Conservation (phyloP, 2,797 vertebrate genomes). For the Cossypha polioptera region DNA sequence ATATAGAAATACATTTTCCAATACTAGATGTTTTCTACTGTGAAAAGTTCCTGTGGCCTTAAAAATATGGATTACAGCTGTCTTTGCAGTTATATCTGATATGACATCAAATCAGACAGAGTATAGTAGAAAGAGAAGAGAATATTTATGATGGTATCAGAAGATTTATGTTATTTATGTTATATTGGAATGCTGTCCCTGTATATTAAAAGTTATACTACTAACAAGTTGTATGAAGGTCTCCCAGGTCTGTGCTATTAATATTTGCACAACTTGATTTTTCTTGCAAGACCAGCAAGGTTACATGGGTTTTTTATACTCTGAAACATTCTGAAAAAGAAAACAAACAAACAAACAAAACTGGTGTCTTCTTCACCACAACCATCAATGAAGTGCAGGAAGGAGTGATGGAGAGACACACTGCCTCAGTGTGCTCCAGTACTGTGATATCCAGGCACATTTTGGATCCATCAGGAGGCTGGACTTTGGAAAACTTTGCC, state of each 20-base stretch:
- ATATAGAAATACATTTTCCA: background rate
- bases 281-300: background rate
- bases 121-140: background rate
- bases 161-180: background rate
- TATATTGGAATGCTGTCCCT: background rate
- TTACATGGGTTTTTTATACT: background rate
- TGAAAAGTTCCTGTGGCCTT: background rate
- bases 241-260: background rate
- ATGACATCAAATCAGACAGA: background rate
- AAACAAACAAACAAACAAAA: background rate
- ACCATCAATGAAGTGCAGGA: accelerated
- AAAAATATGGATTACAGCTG: background rate
- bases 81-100: background rate
- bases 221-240: background rate
- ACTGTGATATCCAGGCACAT: background rate
- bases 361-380: background rate
- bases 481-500: background rate
- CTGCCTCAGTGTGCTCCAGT: background rate
- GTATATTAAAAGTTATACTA: background rate
- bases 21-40: background rate
- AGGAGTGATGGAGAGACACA: background rate
- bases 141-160: background rate
- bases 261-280: background rate
- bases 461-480: background rate
- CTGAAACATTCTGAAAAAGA: background rate